Evolutionary conservation across 2,888 invertebrate species (phyloP), one percentile per base, ranked within the genome.

Genomic region (Vannuccia rotundouncinata): DNA sequence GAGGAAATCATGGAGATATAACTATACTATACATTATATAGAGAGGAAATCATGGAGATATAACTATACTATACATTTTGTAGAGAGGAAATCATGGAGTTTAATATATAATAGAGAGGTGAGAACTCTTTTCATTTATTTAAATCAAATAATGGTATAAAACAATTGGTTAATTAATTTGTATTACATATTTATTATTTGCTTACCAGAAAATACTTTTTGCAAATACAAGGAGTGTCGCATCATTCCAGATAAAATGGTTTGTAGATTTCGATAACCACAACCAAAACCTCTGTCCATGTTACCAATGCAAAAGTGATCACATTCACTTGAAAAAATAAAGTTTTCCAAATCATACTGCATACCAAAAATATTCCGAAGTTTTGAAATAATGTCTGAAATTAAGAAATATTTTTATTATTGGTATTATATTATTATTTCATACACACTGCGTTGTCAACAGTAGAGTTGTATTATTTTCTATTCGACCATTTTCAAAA

Each of bases 211-310:
- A 81, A 87, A 88, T 29, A 90, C 84, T 82, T 91, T 89, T 83
- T 91, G 91, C 81, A 91, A 90, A 88, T 92, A 93, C 66, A 91
- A 91, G 0, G 92, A 92, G 86, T 92, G 91, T 79, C 90, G 90
- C 82, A 92, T 89, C 77, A 95, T 90, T 0, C 93, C 92, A 0
- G 94, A 94, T 22, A 95, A 90, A 84, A 95, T 89, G 94, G 95
- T 95, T 88, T 95, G 95, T 88, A 93, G 92, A 89, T 95, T 95
- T 84, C 95, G 90, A 86, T 94, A 95, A 0, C 95, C 95, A 85
- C 95, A 95, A 0, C 95, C 95, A 94, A 94, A 95, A 5, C 95
- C 95, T 84, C 92, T 91, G 88, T 95, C 95, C 66, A 5, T 66
- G 66, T 66, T 22, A 22, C 66, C 66, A 27, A 66, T 66, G 2